A percentile compares a stretch with the other conserved stretches of the same genome.
Evolutionary conservation across 2,797 vertebrate species (phyloP).

Genomic region (Loris lydekkerianus): DNA sequence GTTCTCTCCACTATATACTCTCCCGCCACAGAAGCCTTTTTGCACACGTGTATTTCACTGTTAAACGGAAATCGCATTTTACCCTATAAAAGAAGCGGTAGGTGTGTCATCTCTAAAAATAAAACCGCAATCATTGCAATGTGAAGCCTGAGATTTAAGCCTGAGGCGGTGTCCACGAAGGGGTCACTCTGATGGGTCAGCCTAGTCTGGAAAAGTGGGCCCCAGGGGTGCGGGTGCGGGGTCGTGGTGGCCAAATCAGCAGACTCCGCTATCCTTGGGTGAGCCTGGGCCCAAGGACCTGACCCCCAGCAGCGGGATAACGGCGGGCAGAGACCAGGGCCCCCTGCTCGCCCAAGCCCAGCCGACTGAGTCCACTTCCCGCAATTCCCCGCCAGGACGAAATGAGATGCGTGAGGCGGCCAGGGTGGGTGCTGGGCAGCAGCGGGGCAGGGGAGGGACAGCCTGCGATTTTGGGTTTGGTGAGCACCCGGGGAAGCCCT

Average conservation of each 20-base stretch:
- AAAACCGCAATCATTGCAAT: constrained; percentile 91
- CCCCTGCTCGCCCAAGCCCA: not conserved
- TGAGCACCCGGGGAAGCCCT: not conserved
- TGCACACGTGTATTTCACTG: constrained; percentile 89
- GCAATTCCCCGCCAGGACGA: not conserved
- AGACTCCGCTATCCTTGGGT: not conserved
- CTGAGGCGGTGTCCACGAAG: constrained; percentile 88
- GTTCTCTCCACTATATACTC: constrained; percentile 91
- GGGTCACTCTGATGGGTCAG: constrained; percentile 13
- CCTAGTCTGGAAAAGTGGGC: constrained; percentile 17
- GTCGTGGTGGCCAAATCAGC: not conserved
- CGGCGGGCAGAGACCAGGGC: not conserved
- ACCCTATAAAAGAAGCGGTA: constrained; percentile 94
- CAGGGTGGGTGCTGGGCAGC: not conserved
- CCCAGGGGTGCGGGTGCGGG: constrained; percentile 23
- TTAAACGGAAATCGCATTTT: constrained; percentile 84
- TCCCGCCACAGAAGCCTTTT: constrained; percentile 90
- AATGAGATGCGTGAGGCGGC: not conserved
- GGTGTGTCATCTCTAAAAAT: constrained; percentile 89
- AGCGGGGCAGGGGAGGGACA: not conserved
- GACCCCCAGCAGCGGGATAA: not conserved
- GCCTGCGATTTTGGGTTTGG: not conserved
- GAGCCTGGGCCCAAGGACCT: not conserved
- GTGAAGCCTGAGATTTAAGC: constrained; percentile 96
- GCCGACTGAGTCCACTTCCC: not conserved